Percentiles rank a stretch among this genome's conserved stretches.
Evolutionary conservation across 1,140 invertebrate genomes (phyloP).

Genomic region (Trachelipus rathkii): DNA sequence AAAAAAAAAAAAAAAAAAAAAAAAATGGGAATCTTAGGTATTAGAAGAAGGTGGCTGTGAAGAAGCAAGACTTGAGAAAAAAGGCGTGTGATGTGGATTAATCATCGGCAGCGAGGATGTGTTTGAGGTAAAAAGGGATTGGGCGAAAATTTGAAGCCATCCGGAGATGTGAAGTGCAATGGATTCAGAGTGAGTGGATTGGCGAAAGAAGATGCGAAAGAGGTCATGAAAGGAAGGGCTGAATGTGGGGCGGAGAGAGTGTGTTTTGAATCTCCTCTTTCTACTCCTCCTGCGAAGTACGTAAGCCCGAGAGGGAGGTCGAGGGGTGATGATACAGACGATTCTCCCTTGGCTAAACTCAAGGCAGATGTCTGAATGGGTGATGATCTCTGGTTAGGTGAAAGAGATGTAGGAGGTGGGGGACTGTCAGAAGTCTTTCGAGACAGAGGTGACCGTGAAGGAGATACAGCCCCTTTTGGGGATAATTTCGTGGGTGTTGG

Average conservation of each 20-base stretch:
- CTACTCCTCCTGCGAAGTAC: background rate
- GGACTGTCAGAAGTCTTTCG: constrained; percentile 31
- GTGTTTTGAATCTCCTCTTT: constrained; percentile 29
- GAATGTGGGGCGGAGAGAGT: constrained; percentile 34
- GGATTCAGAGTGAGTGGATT: constrained; percentile 39
- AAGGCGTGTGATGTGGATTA: constrained; percentile 17
- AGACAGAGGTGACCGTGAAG: constrained; percentile 29
- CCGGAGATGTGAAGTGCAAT: constrained; percentile 42
- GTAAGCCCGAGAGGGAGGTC: constrained; percentile 19
- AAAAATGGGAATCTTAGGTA: background rate
- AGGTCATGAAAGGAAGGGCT: constrained; percentile 43
- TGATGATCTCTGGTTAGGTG: constrained; percentile 29
- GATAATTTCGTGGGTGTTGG: constrained; percentile 5
- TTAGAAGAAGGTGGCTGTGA: background rate
- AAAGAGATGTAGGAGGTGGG: constrained; percentile 30
- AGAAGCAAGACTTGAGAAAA: constrained; percentile 12
- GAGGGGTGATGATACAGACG: constrained; percentile 19
- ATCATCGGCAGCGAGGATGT: constrained; percentile 20
- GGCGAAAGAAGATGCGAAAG: constrained; percentile 41
- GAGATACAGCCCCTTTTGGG: constrained; percentile 29
- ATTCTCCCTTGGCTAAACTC: constrained; percentile 35
- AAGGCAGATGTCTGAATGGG: constrained; percentile 39
- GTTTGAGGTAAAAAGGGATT: constrained; percentile 19
- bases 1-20: background rate
- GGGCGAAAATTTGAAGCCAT: constrained; percentile 21